Conservation (phyloP, 2,113 vertebrate species). For the Atherinomorus stipes region DNA sequence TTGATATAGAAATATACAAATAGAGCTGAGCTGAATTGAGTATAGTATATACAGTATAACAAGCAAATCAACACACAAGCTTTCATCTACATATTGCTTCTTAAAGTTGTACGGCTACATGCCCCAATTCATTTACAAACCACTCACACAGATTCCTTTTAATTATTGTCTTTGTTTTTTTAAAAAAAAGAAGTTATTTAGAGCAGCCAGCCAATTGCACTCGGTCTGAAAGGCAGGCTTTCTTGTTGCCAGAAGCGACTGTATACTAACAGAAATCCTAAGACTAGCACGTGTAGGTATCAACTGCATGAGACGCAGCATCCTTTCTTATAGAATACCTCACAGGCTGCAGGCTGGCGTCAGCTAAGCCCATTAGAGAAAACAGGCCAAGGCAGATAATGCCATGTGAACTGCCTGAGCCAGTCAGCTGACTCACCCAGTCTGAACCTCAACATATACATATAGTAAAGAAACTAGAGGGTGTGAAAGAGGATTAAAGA, state of each 20-base stretch:
- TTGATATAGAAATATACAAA: too few species aligned
- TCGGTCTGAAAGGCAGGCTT: not conserved
- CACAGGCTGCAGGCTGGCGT: constrained; percentile 40
- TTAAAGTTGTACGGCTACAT: not conserved
- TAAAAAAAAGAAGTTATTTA: not conserved
- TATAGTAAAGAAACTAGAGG: constrained; percentile 11
- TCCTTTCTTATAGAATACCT: constrained; percentile 26
- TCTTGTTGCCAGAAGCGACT: not conserved
- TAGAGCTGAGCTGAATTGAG: too few species aligned
- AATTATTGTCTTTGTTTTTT: not conserved
- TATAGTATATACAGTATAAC: too few species aligned
- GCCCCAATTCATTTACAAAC: not conserved
- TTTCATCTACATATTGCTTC: not conserved
- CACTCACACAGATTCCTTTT: not conserved
- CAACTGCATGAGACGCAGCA: constrained; percentile 18
- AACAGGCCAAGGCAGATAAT: constrained; percentile 77
- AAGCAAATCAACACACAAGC: not conserved
- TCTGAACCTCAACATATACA: constrained; percentile 24
- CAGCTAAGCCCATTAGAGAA: constrained; percentile 80
- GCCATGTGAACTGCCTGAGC: constrained; percentile 59
- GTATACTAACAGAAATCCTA: not conserved
- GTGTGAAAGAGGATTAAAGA: not conserved
- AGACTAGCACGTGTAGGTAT: constrained; percentile 3
- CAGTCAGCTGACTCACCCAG: constrained; percentile 55
- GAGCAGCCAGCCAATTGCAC: too few species aligned